Conservation (phyloP, 2,888 invertebrate genomes). For the Brassicogethes aeneus region DNA sequence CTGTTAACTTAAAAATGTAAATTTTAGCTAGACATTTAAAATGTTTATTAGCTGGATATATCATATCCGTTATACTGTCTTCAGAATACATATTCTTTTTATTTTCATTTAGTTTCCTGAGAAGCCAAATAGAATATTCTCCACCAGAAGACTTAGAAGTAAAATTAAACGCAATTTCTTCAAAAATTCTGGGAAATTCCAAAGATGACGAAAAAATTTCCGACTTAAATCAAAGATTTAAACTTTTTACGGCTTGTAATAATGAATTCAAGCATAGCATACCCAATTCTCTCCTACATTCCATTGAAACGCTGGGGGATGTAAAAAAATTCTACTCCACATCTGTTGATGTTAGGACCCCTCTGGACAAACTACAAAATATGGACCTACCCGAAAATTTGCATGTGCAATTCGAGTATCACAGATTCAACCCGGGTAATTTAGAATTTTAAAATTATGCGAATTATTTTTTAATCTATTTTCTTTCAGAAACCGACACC, state of each 20-base stretch:
- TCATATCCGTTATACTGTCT: too few species aligned
- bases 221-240: conserved; percentile 53
- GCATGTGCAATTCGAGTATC: conserved; percentile 71
- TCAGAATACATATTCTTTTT: background rate
- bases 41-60: too few species aligned
- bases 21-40: too few species aligned
- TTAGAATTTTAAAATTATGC: background rate
- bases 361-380: conserved; percentile 61
- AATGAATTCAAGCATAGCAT: conserved; percentile 66
- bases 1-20: too few species aligned
- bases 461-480: conserved; percentile 6
- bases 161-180: conserved; percentile 53
- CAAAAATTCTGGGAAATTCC: conserved; percentile 42
- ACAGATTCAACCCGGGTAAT: conserved; percentile 75
- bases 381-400: conserved; percentile 80
- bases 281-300: conserved; percentile 74
- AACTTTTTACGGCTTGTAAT: conserved; percentile 60
- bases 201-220: conserved; percentile 34
- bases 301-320: conserved; percentile 66
- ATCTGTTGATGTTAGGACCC: conserved; percentile 59
- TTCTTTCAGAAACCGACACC: conserved; percentile 53
- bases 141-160: conserved; percentile 59
- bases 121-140: conserved; percentile 63
- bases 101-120: conserved; percentile 60
- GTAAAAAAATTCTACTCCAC: conserved; percentile 63